Conservation (phyloP, 1,140 invertebrate genomes). For the Pseudomyrmex cubaensis region DNA sequence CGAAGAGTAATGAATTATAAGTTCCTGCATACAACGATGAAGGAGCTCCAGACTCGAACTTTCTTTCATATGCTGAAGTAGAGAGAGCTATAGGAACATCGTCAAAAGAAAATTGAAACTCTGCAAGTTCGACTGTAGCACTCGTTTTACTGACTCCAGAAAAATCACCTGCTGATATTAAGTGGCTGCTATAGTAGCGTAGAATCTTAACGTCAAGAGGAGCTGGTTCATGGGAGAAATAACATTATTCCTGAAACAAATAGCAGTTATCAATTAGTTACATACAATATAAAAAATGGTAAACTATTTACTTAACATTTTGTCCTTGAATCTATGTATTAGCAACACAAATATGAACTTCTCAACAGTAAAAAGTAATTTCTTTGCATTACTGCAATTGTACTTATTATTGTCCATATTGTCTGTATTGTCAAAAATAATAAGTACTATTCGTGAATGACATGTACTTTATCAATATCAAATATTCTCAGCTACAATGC, state of each 20-base stretch:
- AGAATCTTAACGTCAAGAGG: not conserved
- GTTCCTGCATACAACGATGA: no score
- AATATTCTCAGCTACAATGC: not conserved
- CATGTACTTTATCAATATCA: not conserved
- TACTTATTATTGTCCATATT: not conserved
- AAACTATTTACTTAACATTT: no score
- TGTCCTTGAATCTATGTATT: no score
- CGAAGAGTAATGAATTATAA: no score
- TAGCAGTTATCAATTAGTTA: not conserved
- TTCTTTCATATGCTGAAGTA: no score
- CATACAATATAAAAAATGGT: no score
- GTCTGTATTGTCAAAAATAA: conserved; percentile 8
- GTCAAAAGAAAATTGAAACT: no score
- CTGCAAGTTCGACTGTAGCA: no score
- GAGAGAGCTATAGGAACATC: no score
- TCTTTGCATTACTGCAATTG: conserved; percentile 1
- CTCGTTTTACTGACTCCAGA: conserved; percentile 45
- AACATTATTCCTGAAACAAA: not conserved
- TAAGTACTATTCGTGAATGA: not conserved
- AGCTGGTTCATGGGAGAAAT: conserved; percentile 13
- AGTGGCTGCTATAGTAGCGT: conserved; percentile 45
- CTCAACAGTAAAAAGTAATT: conserved; percentile 11
- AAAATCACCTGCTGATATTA: conserved; percentile 47
- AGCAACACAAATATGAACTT: no score
- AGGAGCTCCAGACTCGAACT: no score